A percentile compares a stretch with the other conserved stretches of the same genome.
Evolutionary conservation across 1,140 invertebrate species (phyloP).

Genomic region (Pseudomyrmex gracilis): DNA sequence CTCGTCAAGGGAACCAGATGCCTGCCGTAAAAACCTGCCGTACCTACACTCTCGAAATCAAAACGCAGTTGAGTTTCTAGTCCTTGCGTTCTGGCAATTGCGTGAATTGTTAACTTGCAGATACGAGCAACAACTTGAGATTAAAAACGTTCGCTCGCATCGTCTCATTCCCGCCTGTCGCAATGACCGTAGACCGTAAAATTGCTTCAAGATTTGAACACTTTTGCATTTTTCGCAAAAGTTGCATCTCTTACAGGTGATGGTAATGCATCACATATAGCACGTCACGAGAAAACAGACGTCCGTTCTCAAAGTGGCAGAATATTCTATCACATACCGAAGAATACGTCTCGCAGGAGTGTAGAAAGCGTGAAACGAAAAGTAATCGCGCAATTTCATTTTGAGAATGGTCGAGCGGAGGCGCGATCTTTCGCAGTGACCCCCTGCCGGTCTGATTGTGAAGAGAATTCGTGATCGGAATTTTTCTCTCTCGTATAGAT

Average conservation of each 20-base stretch:
- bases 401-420: constrained; percentile 57
- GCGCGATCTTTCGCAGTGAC: constrained; percentile 63
- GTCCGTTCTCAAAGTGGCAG: constrained; percentile 16
- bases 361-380: constrained; percentile 67
- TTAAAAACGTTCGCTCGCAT: constrained; percentile 23
- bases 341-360: not conserved
- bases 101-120: constrained; percentile 78
- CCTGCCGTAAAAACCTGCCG: constrained; percentile 27
- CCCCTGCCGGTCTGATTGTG: constrained; percentile 29
- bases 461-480: constrained; percentile 69
- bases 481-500: constrained; percentile 40
- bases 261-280: constrained; percentile 6
- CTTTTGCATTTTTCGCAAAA: not conserved
- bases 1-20: constrained; percentile 14
- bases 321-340: constrained; percentile 42
- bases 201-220: not conserved
- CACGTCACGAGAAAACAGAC: not conserved
- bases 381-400: constrained; percentile 73
- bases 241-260: not conserved
- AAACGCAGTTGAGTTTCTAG: too few species aligned
- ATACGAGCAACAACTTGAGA: constrained; percentile 43
- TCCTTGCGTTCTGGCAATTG: constrained; percentile 48
- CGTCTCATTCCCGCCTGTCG: not conserved
- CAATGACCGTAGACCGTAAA: constrained; percentile 29
- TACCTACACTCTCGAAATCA: not conserved